phyloP scores from a whole-genome alignment of 2,888 invertebrate species.

The Tupiocoris notatus region DNA sequence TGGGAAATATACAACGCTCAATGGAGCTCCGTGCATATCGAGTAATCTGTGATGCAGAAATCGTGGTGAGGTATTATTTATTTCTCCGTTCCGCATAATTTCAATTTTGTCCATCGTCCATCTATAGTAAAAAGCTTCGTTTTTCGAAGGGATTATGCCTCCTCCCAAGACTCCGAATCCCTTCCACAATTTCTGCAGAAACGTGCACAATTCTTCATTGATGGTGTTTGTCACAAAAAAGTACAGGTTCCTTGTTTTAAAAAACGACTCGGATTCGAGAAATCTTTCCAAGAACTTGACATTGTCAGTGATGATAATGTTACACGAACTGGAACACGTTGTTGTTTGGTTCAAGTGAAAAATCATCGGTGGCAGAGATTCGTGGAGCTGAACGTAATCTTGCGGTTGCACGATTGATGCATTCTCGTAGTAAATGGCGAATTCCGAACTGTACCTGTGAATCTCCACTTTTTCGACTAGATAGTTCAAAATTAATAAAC shows the following conservation, averaged over 20 bases:
- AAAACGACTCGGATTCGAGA: not conserved
- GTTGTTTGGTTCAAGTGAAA: not conserved
- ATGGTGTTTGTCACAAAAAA: not conserved
- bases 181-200: not conserved
- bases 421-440: not conserved
- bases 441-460: too few relatives aligned
- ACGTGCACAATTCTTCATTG: not conserved
- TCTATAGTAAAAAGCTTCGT: not conserved
- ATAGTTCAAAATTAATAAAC: not conserved
- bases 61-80: not conserved
- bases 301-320: not conserved
- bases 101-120: not conserved
- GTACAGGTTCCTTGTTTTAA: not conserved
- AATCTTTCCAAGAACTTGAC: not conserved
- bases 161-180: not conserved
- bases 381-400: not conserved
- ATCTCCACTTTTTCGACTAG: not conserved
- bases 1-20: conserved; percentile 5
- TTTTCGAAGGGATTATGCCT: not conserved
- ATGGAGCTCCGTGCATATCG: not conserved
- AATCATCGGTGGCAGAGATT: not conserved
- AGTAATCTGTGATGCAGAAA: not conserved
- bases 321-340: not conserved
- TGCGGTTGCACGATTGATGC: not conserved
- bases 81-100: not conserved